Evolutionary conservation across 2,113 vertebrate genomes (phyloP).

Genomic region (Caranx ignobilis): DNA sequence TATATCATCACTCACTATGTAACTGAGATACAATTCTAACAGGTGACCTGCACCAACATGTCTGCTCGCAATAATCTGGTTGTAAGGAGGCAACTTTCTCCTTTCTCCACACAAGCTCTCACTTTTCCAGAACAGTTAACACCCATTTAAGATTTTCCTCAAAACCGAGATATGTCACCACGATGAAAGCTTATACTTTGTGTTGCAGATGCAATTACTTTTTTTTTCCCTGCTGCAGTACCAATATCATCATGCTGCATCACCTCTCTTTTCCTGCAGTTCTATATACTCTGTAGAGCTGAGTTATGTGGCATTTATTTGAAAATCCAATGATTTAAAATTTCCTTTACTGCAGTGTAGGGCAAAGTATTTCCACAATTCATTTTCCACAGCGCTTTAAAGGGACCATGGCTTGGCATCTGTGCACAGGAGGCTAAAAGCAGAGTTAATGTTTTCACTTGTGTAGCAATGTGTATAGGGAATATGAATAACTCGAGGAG

Average conservation of each 20-base stretch:
- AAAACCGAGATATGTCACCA: neutral
- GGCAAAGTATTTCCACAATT: constrained; percentile 62
- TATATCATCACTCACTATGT: neutral
- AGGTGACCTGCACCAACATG: neutral
- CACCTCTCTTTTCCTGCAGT: constrained; percentile 42
- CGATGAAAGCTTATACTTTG: constrained; percentile 2
- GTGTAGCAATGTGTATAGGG: constrained; percentile 43
- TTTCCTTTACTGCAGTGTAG: constrained; percentile 54
- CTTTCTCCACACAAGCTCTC: neutral
- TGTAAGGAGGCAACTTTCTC: neutral
- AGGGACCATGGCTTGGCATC: constrained; percentile 31
- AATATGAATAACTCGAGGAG: constrained; percentile 34
- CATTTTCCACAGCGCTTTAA: constrained; percentile 57
- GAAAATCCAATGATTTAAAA: constrained; percentile 72
- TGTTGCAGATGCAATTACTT: constrained; percentile 40
- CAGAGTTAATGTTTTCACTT: constrained; percentile 47
- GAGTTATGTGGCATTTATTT: constrained; percentile 78
- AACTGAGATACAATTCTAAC: neutral
- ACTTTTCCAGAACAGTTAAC: neutral
- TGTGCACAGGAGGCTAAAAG: constrained; percentile 31
- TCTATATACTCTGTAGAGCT: constrained; percentile 39
- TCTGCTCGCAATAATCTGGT: neutral
- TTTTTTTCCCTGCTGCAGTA: constrained; percentile 21
- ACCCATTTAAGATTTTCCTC: neutral
- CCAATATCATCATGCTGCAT: constrained; percentile 43